These are phyloP conservation scores for Leptothorax acervorum DNA, from an alignment of 2,888 invertebrate genomes.

Conservation along the genomic window DNA sequence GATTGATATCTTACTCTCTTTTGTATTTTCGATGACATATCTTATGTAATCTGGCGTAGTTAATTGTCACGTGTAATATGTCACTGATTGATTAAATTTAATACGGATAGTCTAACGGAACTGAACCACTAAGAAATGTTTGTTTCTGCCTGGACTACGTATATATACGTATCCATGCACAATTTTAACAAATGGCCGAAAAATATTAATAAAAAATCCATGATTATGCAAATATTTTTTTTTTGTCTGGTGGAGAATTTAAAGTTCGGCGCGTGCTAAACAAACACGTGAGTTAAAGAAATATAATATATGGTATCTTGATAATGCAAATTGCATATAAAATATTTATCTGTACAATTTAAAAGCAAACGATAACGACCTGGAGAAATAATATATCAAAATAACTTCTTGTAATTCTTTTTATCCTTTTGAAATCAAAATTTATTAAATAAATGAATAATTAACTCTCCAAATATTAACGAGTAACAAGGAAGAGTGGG, in stretches of 20 bases:
- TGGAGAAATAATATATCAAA: background rate
- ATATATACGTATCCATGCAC: background rate
- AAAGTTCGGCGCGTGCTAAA: background rate
- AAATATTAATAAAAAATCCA: background rate
- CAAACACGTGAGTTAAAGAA: background rate
- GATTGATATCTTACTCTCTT: slow-evolving; percentile 12
- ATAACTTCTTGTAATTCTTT: background rate
- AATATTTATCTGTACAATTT: background rate
- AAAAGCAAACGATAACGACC: background rate
- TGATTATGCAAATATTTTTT: background rate
- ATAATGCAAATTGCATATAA: background rate
- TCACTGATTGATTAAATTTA: background rate
- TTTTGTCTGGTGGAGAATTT: background rate
- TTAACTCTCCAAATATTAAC: too few species aligned
- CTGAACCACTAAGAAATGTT: background rate
- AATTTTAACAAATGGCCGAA: background rate
- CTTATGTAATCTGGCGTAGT: background rate
- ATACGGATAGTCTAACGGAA: background rate
- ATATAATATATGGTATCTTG: background rate
- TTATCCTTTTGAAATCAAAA: background rate
- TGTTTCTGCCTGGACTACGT: background rate
- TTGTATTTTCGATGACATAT: background rate
- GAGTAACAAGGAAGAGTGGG: too few species aligned
- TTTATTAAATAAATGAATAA: background rate
- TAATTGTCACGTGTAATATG: background rate